A percentile compares a stretch with the other conserved stretches of the same genome.
phyloP scores from a whole-genome alignment of 2,113 vertebrate genomes.

The Penelope pileata region DNA sequence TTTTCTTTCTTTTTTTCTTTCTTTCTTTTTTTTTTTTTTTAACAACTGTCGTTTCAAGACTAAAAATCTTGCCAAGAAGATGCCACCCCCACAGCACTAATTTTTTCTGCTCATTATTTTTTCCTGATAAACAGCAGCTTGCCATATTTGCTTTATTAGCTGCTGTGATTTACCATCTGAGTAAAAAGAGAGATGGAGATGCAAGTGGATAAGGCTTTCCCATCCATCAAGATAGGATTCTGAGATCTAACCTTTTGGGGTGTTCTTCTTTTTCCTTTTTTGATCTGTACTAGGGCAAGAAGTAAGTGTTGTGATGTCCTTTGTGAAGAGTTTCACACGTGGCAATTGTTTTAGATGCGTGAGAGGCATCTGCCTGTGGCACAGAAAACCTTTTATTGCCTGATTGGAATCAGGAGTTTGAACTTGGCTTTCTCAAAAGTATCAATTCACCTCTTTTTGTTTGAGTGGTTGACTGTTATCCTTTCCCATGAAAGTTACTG shows the following conservation, averaged over 20 bases:
- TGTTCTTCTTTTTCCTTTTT: neutral
- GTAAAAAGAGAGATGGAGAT: neutral
- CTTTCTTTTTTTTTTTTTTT: neutral
- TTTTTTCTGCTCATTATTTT: neutral
- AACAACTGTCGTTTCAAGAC: slow-evolving; percentile 20
- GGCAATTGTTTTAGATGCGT: neutral
- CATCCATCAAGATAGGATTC: neutral
- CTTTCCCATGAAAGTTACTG: neutral
- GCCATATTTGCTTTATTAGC: neutral
- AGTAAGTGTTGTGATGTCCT: neutral
- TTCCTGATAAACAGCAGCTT: neutral
- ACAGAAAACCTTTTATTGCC: neutral
- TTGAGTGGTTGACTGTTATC: neutral
- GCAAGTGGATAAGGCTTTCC: neutral
- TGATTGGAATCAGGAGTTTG: neutral
- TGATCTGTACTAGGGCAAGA: neutral
- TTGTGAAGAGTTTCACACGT: neutral
- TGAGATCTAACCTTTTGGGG: neutral
- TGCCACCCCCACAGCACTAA: neutral
- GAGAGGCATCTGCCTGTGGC: neutral
- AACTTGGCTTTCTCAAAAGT: neutral
- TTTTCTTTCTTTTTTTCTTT: neutral
- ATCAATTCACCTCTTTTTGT: neutral
- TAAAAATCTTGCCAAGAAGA: neutral
- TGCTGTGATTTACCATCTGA: neutral